A percentile compares a stretch with the other conserved stretches of the same genome.
These are phyloP conservation scores for Papilio protenor DNA, from an alignment of 2,888 invertebrate species.

Conservation along the genomic window DNA sequence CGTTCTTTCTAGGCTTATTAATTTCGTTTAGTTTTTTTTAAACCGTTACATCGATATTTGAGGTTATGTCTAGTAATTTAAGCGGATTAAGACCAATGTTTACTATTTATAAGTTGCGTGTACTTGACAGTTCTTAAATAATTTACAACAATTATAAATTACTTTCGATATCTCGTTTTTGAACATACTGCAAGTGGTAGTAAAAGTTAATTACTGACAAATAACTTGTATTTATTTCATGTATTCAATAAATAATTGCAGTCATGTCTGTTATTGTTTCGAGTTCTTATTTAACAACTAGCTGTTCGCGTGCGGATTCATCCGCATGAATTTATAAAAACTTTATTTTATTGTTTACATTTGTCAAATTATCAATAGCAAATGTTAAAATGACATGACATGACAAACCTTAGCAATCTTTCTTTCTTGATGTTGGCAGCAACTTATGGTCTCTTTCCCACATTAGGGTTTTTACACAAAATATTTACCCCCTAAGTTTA, in stretches of 20 bases:
- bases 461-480: too few relatives aligned
- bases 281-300: not conserved
- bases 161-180: constrained; percentile 8
- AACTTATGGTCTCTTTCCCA: too few relatives aligned
- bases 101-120: not conserved
- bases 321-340: too few relatives aligned
- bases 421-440: too few relatives aligned
- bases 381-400: too few relatives aligned
- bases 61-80: not conserved
- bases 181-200: constrained; percentile 22
- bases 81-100: not conserved
- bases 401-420: too few relatives aligned
- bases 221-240: constrained; percentile 6
- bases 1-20: too few relatives aligned
- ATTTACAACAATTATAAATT: constrained; percentile 28
- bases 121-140: not conserved
- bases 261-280: not conserved
- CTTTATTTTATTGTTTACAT: too few relatives aligned
- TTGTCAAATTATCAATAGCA: too few relatives aligned
- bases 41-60: not conserved
- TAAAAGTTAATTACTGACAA: constrained; percentile 30
- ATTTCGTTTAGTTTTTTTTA: too few relatives aligned
- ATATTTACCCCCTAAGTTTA: too few relatives aligned
- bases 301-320: too few relatives aligned
- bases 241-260: not conserved